Conservation (phyloP, 2,888 invertebrate species). For the Schizaphis graminum region DNA sequence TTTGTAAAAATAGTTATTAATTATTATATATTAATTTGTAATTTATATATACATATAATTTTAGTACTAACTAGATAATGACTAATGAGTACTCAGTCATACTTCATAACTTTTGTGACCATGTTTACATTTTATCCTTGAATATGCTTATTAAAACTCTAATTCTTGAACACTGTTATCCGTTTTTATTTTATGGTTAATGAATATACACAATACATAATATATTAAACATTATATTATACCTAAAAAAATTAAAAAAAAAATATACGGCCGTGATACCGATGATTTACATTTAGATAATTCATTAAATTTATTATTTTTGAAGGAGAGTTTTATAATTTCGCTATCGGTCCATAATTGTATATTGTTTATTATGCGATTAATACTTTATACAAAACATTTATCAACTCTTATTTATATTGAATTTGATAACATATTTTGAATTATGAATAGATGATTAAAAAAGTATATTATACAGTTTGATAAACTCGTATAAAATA, state of each 20-base stretch:
- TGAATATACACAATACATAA: background rate
- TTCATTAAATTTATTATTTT: background rate
- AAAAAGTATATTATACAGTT: background rate
- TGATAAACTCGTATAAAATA: too few relatives aligned
- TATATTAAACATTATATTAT: background rate
- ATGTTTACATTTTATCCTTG: conserved; percentile 15
- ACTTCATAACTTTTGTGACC: conserved; percentile 1
- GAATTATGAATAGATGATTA: background rate
- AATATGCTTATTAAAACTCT: background rate
- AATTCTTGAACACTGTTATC: background rate
- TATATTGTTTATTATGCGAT: background rate
- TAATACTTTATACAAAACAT: background rate
- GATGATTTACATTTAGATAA: background rate
- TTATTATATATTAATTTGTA: background rate
- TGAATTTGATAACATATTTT: background rate
- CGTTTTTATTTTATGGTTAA: background rate
- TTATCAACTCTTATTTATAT: background rate
- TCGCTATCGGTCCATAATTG: background rate
- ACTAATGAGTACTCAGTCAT: background rate
- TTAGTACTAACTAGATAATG: background rate
- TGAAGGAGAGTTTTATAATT: background rate
- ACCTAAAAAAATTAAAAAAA: background rate
- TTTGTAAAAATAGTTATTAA: background rate
- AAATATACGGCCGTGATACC: background rate
- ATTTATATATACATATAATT: background rate